Base-by-base conservation (phyloP, 2,797 vertebrate genomes). In the Tolypeutes matacus region DNA sequence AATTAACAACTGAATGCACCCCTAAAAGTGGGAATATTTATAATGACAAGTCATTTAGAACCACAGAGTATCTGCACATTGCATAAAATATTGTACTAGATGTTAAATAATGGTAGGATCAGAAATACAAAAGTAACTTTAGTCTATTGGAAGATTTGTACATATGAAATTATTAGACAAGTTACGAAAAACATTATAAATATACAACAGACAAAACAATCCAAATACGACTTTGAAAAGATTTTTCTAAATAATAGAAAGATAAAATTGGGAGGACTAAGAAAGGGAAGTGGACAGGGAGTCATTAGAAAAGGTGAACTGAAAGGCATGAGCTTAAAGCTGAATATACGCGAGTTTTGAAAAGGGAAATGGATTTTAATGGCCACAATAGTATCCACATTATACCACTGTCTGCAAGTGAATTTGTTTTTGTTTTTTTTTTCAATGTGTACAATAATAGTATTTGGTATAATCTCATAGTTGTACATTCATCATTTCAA, bases 311-410 rank as follows among this genome's bases (percentile, higher is more conserved):
- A 62, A 73, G 6, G 89, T 81, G 8, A 49, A 1, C 42, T 65
- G 3, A 81, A 72, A n/a, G 3, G 11, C 31, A 49, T 36, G 29
- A 81, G 13, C 0, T 84, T 78, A 62, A 0, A 49, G 29, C 12
- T 56, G 83, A 90, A 53, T 76, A 77, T 53, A 92, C 73, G 17
- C n/a, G 53, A 0, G 20, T 64, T 62, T 72, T n/a, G 42, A 86
- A 64, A 87, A 88, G 8, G 91, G 91, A 87, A 89, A 72, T 42
- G 12, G 18, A 69, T 75, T 82, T 72, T 56, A 92, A 69, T 89
- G 72, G 34, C 27, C 72, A 23, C 34, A 73, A 29, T 42, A 82
- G 2, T 34, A 23, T 20, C 17, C 8, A 62, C 13, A 86, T 78
- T 49, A 21, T 17, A 20, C n/a, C 46, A 49, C 21, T 39, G 1